Base-by-base conservation (phyloP, 2,113 vertebrate genomes). In the Megaleporinus macrocephalus region DNA sequence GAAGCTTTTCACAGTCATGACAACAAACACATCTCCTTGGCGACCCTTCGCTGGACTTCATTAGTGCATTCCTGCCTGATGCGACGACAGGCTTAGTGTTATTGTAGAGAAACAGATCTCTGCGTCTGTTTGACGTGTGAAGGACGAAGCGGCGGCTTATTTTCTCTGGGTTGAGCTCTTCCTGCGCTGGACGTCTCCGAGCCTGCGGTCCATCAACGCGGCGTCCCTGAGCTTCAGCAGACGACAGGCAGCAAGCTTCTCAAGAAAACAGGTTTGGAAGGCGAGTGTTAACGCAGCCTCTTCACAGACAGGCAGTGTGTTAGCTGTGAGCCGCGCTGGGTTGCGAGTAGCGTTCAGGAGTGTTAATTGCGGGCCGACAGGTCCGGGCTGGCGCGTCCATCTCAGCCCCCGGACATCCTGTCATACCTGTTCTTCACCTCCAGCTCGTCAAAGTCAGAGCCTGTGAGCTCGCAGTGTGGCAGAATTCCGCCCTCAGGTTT, bases 301-400 rank as follows among this genome's bases (percentile, higher is more conserved):
- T 85, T 87, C 80, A 77, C 73, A 49, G 62, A 1, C 68, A 78
- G 73, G 71, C 1, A 24, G 24, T 70, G 68, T 80, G 61, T 78
- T 72, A 41, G 78, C 26, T 62, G 6, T 22, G 30, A 2, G 51
- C 5, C 15, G 14, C 44, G 82, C 76, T 80, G 80, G 84, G 68
- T 73, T 86, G 84, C 68, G 78, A 86, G 82, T 69, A 79, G 83
- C 83, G 81, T 79, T 88, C 81, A 75, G 81, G 29, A 87, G 81
- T 83, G 81, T 88, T 92, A 92, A 93, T 91, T 92, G 90, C 89
- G 90, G 78, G 72, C 70, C 85, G 89, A 81, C 91, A 91, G 87
- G 91, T 90, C 91, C 65, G 76, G 90, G 83, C 92, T 90, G 86
- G 92, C 80, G 82, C 84, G 62, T 73, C 14, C 47, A 86, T 88